These are phyloP conservation scores for Ophioderma brevispina DNA, from an alignment of 35 echinoderm and acorn worm species.

Conservation along the genomic window DNA sequence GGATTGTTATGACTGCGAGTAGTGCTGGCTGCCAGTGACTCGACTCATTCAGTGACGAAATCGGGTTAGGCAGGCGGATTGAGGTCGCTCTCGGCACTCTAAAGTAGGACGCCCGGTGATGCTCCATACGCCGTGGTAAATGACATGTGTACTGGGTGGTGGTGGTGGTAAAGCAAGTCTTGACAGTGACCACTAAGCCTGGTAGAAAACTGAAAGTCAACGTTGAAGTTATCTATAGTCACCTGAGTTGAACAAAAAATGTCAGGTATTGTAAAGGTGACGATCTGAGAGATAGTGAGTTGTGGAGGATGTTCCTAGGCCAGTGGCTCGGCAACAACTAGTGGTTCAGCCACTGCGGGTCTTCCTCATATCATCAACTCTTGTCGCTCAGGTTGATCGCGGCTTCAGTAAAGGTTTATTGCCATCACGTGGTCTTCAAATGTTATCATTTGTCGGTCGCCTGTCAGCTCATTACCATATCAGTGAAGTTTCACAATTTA, in stretches of 20 bases:
- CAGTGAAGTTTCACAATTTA: conserved; percentile 53
- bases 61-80: not conserved
- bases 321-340: too few relatives aligned
- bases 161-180: not conserved
- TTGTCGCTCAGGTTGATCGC: not conserved
- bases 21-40: not conserved
- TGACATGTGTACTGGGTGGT: not conserved
- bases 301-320: too few relatives aligned
- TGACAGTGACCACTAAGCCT: not conserved
- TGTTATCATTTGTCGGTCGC: conserved; percentile 73
- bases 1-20: not conserved
- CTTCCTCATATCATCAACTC: not conserved
- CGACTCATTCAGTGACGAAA: not conserved
- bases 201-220: not conserved
- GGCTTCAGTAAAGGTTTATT: not conserved
- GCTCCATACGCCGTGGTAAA: not conserved
- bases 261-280: not conserved
- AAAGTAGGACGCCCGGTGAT: not conserved
- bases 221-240: not conserved
- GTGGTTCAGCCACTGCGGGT: not conserved
- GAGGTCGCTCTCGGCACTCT: not conserved
- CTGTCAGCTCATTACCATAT: conserved; percentile 66
- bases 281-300: too few relatives aligned
- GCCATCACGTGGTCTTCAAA: conserved; percentile 56
- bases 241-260: not conserved